phyloP scores from a whole-genome alignment of 2,797 vertebrate genomes.

The Myiothlypis coronata region DNA sequence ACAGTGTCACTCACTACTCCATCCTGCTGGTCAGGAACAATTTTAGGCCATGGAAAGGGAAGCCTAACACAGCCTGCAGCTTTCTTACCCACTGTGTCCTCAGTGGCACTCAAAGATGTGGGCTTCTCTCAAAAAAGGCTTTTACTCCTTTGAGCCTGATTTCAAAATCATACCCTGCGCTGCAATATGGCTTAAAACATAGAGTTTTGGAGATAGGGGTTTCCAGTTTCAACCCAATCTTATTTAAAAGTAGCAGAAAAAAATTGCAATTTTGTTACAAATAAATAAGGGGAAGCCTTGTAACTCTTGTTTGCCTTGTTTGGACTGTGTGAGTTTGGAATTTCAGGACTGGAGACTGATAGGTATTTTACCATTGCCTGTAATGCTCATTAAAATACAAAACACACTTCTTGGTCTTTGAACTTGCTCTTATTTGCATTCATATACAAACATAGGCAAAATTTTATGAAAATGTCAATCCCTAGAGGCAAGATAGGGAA shows the following conservation, averaged over 20 bases:
- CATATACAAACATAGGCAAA: slow-evolving; percentile 32
- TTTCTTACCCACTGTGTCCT: neutral
- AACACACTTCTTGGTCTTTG: slow-evolving; percentile 22
- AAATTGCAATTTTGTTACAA: neutral
- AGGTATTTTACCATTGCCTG: neutral
- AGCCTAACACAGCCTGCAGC: neutral
- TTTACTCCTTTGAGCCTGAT: neutral
- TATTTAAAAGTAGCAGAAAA: neutral
- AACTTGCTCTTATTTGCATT: slow-evolving; percentile 54
- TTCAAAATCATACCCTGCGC: neutral
- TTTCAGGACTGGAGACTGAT: neutral
- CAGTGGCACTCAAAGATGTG: neutral
- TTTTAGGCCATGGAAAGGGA: neutral
- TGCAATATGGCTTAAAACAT: neutral
- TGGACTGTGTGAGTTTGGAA: neutral
- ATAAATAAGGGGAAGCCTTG: neutral
- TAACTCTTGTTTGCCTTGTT: neutral
- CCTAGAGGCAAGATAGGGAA: neutral
- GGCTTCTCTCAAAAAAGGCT: neutral
- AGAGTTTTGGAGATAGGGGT: neutral
- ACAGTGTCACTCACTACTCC: neutral
- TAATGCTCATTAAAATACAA: slow-evolving; percentile 25
- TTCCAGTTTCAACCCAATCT: neutral
- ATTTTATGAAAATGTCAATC: neutral
- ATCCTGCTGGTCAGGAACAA: neutral